phyloP scores from a whole-genome alignment of 2,113 vertebrate species.

The Catharus fuscescens region DNA sequence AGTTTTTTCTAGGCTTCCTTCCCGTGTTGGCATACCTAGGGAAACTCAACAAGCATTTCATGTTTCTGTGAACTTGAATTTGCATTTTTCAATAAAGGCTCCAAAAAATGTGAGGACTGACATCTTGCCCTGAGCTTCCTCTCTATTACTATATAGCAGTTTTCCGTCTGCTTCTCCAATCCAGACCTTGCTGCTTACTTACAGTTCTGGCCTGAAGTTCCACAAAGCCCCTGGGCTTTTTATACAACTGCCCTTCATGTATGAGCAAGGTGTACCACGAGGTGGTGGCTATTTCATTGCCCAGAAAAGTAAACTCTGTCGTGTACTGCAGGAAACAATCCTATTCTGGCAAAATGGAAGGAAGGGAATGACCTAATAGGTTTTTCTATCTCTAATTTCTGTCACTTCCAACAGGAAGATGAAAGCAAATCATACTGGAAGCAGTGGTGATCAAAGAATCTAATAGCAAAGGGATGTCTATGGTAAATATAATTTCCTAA shows the following conservation, averaged over 20 bases:
- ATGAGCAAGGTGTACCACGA: background rate
- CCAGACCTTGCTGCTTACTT: background rate
- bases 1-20: background rate
- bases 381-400: background rate
- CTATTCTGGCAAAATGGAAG: background rate
- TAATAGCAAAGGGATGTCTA: background rate
- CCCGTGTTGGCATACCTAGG: background rate
- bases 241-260: background rate
- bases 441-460: background rate
- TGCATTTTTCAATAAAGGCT: background rate
- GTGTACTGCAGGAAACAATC: rapidly evolving
- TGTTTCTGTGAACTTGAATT: background rate
- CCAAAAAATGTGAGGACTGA: background rate
- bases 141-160: background rate
- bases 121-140: background rate
- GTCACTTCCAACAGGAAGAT: background rate
- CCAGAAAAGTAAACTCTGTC: background rate
- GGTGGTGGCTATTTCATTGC: background rate
- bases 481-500: background rate
- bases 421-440: background rate
- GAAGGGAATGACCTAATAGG: background rate
- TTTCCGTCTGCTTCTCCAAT: background rate
- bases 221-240: background rate
- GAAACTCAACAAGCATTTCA: background rate
- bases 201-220: background rate